Percentiles rank a stretch among this genome's conserved stretches.
These are phyloP conservation scores for Promerops cafer DNA, from an alignment of 2,113 vertebrate species.

Conservation along the genomic window DNA sequence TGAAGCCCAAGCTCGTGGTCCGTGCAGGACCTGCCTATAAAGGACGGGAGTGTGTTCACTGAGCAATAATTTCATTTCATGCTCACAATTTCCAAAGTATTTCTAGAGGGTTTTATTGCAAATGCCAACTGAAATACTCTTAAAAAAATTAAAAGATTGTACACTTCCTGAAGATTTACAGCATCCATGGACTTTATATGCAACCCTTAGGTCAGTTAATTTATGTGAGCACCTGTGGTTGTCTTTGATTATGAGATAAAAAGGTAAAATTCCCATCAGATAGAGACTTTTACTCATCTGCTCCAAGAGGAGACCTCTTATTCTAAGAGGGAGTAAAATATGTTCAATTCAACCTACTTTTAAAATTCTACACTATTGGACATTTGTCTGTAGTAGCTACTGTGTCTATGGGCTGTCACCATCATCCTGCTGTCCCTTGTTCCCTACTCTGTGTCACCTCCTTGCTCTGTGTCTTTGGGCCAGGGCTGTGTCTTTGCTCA, in stretches of 20 bases:
- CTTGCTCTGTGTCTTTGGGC: background rate
- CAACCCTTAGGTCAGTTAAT: background rate
- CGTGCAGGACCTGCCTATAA: background rate
- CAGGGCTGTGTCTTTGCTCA: background rate
- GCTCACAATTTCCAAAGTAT: background rate
- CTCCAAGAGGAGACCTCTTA: background rate
- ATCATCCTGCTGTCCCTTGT: background rate
- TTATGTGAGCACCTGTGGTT: background rate
- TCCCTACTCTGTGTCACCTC: background rate
- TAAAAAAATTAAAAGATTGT: background rate
- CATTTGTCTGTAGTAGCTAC: background rate
- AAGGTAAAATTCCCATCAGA: background rate
- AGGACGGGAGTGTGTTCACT: background rate
- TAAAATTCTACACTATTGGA: background rate
- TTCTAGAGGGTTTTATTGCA: background rate
- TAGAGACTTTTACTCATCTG: background rate
- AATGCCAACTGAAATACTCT: background rate
- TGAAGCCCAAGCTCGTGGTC: background rate
- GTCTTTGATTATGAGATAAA: background rate
- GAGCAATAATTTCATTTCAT: background rate
- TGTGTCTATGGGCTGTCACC: background rate
- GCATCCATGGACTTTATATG: background rate
- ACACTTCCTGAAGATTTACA: background rate
- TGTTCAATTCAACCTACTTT: background rate
- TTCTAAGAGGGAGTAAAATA: background rate